phyloP scores from a whole-genome alignment of 2,797 vertebrate genomes.

The Pangasius mekongensis region DNA sequence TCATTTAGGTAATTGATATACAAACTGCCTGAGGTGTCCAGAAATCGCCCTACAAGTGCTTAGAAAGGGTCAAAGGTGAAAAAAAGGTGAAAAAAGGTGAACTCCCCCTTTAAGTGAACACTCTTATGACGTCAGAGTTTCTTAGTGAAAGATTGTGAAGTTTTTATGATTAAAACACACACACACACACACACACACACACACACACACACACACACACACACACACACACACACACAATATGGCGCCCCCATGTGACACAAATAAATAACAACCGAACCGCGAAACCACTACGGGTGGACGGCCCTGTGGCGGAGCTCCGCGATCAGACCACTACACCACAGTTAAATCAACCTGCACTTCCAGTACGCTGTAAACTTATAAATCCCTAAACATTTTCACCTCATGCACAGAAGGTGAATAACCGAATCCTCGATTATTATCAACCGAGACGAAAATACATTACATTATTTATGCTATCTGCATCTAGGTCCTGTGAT shows the following conservation, averaged over 20 bases:
- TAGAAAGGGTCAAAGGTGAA: background rate
- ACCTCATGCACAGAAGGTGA: background rate
- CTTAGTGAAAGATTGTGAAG: background rate
- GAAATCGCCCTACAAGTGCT: background rate
- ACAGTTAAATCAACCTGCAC: constrained; percentile 16
- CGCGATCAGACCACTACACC: constrained; percentile 62
- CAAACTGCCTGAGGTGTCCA: background rate
- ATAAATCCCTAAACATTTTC: background rate
- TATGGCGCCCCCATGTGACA: constrained; percentile 38
- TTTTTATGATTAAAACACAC: too few relatives aligned
- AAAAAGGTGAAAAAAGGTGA: background rate
- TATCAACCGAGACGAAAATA: background rate
- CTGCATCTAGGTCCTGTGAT: constrained; percentile 74
- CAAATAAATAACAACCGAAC: background rate
- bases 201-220: too few relatives aligned
- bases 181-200: too few relatives aligned
- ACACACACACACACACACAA: too few relatives aligned
- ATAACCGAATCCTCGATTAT: background rate
- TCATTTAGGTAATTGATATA: background rate
- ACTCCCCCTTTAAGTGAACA: background rate
- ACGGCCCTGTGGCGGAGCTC: constrained; percentile 74
- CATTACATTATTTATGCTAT: constrained; percentile 35
- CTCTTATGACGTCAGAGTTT: background rate
- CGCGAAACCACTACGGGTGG: background rate
- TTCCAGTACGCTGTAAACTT: background rate